Conservation (phyloP, 2,113 vertebrate species). For the Xiphophorus couchianus region DNA sequence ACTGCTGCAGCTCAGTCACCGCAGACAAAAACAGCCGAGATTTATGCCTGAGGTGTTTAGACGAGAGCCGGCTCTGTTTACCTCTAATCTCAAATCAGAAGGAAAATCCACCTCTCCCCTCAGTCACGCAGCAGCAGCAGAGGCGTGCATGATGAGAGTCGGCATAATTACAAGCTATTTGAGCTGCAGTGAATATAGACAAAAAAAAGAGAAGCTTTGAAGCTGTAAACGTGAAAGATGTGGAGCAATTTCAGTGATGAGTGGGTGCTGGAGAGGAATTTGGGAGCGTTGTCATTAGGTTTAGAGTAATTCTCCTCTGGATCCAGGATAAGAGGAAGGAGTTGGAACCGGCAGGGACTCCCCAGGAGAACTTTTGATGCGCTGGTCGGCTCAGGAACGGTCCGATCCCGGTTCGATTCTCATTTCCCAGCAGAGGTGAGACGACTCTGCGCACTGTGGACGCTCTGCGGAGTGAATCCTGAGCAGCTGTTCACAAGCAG, state of each 20-base stretch:
- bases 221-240: constrained; percentile 33
- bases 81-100: constrained; percentile 51
- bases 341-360: constrained; percentile 59
- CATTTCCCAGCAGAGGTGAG: constrained; percentile 23
- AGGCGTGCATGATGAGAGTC: constrained; percentile 51
- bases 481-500: constrained; percentile 34
- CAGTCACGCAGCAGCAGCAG: constrained; percentile 48
- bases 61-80: constrained; percentile 65
- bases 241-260: constrained; percentile 49
- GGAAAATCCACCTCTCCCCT: constrained; percentile 10
- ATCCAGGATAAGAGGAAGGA: constrained; percentile 6
- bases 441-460: neutral
- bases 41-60: constrained; percentile 54
- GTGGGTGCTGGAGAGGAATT: constrained; percentile 65
- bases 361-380: constrained; percentile 44
- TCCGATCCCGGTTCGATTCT: constrained; percentile 42
- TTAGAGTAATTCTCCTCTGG: constrained; percentile 11
- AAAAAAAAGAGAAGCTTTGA: constrained; percentile 60
- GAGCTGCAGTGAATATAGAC: constrained; percentile 55
- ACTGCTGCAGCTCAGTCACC: constrained; percentile 14
- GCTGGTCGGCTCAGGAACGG: constrained; percentile 29
- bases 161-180: constrained; percentile 59
- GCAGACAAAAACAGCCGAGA: constrained; percentile 30
- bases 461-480: constrained; percentile 22
- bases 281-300: constrained; percentile 49